These are phyloP conservation scores for Pachypeltis micranthus DNA, from an alignment of 1,140 invertebrate species.

Conservation along the genomic window DNA sequence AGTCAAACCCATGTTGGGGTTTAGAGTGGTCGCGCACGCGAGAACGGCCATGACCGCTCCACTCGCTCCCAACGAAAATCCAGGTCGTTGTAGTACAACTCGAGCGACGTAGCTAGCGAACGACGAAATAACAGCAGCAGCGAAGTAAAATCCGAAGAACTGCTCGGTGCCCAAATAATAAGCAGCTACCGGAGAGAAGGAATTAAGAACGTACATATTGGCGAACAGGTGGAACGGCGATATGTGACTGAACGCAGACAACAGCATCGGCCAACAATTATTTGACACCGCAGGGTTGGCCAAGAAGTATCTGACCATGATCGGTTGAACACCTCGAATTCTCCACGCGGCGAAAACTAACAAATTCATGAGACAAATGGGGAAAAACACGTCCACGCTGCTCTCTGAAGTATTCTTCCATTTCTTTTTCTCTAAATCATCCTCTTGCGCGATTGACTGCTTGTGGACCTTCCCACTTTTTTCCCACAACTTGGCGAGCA, in stretches of 20 bases:
- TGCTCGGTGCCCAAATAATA: slow-evolving; percentile 77
- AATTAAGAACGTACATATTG: slow-evolving; percentile 94
- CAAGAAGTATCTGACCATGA: slow-evolving; percentile 78
- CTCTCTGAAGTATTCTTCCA: not conserved
- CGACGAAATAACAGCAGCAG: slow-evolving; percentile 76
- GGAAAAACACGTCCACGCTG: slow-evolving; percentile 15
- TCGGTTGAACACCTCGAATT: slow-evolving; percentile 52
- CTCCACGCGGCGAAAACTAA: slow-evolving; percentile 49
- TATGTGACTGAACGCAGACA: slow-evolving; percentile 89
- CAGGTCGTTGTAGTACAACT: slow-evolving; percentile 47
- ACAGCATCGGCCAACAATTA: slow-evolving; percentile 73
- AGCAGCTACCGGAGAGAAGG: slow-evolving; percentile 43
- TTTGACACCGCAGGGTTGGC: slow-evolving; percentile 60
- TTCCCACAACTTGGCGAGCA: not conserved
- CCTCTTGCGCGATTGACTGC: too few species aligned
- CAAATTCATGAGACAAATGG: not conserved
- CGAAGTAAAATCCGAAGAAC: slow-evolving; percentile 80
- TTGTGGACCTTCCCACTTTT: not conserved
- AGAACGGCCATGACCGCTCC: slow-evolving; percentile 86
- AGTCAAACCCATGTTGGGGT: slow-evolving; percentile 71
- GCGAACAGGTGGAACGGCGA: slow-evolving; percentile 70
- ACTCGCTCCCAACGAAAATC: slow-evolving; percentile 84
- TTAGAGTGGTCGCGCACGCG: slow-evolving; percentile 71
- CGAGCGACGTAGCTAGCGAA: slow-evolving; percentile 75
- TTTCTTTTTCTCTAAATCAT: not conserved